A percentile compares a stretch with the other conserved stretches of the same genome.
phyloP scores from a whole-genome alignment of 2,113 vertebrate genomes.

The Channa argus region DNA sequence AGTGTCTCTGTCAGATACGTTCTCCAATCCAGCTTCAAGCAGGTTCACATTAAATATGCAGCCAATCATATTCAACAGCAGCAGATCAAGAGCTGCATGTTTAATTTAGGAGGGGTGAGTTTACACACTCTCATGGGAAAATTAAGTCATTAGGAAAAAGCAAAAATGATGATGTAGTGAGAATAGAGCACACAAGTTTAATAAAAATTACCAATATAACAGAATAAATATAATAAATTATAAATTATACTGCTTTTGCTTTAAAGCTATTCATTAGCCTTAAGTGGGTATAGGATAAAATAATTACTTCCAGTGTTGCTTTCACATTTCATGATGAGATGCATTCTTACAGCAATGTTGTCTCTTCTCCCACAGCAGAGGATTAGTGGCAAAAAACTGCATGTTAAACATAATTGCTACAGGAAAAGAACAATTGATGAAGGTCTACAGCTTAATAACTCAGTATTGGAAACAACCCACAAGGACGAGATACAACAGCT shows the following conservation, averaged over 20 bases:
- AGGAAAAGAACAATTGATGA: no score
- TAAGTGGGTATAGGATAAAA: neutral
- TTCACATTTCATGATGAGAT: no score
- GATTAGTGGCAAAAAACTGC: no score
- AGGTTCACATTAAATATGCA: conserved; percentile 27
- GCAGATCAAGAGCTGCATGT: conserved; percentile 28
- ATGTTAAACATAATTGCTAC: no score
- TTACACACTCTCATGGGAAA: conserved; percentile 23
- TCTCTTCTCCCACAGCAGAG: no score
- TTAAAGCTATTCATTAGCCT: neutral
- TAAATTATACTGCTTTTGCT: neutral
- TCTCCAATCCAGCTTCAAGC: conserved; percentile 19
- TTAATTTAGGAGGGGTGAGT: conserved; percentile 18
- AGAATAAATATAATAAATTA: neutral
- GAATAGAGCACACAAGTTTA: neutral
- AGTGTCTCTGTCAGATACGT: conserved; percentile 13
- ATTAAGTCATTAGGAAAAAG: conserved; percentile 22
- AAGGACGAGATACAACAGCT: no score
- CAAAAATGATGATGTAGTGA: conserved; percentile 10
- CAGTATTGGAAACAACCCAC: no score
- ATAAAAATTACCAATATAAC: conserved; percentile 10
- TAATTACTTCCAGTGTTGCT: neutral
- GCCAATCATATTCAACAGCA: conserved; percentile 16
- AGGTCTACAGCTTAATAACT: no score
- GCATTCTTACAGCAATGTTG: no score